These are phyloP conservation scores for Microtus agrestis DNA, from an alignment of 2,797 vertebrate species.

Conservation along the genomic window DNA sequence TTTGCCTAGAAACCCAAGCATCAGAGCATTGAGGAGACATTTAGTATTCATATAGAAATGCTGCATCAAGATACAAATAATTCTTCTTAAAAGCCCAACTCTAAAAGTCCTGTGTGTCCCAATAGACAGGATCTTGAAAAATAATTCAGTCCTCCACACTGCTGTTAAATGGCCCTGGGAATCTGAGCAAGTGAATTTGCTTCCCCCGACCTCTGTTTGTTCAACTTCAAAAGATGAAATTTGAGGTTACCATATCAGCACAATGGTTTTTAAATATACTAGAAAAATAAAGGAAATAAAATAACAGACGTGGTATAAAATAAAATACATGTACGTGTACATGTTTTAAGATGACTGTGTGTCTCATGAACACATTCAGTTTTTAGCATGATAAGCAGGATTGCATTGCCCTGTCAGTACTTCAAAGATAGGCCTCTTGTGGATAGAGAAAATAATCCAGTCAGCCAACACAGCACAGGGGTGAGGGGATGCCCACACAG, in stretches of 20 bases:
- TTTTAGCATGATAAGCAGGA: conserved; percentile 14
- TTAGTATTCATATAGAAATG: conserved; percentile 48
- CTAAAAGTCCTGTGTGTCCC: neutral
- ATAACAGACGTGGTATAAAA: neutral
- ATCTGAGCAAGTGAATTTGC: neutral
- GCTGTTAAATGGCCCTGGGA: neutral
- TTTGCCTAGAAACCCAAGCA: conserved; percentile 54
- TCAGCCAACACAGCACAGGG: neutral
- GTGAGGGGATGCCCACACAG: neutral
- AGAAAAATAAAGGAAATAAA: conserved; percentile 37
- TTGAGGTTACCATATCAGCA: neutral
- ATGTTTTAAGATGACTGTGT: neutral
- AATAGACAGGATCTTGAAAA: neutral
- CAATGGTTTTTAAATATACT: neutral
- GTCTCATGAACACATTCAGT: neutral
- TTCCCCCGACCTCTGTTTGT: neutral
- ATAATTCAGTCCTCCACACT: neutral
- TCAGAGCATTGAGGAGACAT: conserved; percentile 31
- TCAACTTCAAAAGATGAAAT: neutral
- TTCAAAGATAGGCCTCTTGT: neutral
- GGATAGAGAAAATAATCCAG: neutral
- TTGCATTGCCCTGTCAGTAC: neutral
- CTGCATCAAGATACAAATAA: conserved; percentile 1
- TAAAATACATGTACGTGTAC: neutral
- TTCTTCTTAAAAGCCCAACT: neutral